These are phyloP conservation scores for Ethmia dodecea DNA, from an alignment of 2,888 invertebrate genomes.

Conservation along the genomic window DNA sequence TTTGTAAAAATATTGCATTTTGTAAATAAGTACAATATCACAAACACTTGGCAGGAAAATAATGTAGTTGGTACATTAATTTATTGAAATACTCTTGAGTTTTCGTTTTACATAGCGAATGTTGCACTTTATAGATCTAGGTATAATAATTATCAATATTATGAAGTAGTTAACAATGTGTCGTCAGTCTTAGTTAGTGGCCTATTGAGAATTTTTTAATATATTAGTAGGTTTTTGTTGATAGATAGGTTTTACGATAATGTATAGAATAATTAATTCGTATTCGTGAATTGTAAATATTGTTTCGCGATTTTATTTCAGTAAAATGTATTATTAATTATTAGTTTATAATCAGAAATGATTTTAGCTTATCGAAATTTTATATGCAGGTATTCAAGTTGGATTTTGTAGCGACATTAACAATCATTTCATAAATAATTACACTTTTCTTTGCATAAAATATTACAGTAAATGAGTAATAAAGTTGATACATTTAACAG, in stretches of 20 bases:
- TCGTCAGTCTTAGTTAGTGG: constrained; percentile 62
- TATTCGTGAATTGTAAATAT: constrained; percentile 70
- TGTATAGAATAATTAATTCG: constrained; percentile 65
- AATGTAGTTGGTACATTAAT: constrained; percentile 62
- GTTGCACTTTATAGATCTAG: constrained; percentile 71
- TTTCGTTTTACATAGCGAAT: constrained; percentile 68
- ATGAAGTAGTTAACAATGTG: constrained; percentile 56
- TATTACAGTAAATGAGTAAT: constrained; percentile 23
- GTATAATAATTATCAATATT: constrained; percentile 58
- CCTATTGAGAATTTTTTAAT: constrained; percentile 60
- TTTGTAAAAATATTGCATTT: constrained; percentile 67
- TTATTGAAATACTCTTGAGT: constrained; percentile 73
- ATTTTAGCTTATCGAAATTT: constrained; percentile 62
- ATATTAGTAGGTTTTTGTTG: constrained; percentile 62
- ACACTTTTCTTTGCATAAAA: constrained; percentile 17
- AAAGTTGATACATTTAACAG: constrained; percentile 65
- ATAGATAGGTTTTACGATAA: constrained; percentile 69
- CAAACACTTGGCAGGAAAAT: constrained; percentile 43
- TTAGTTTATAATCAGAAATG: constrained; percentile 47
- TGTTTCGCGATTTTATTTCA: constrained; percentile 66
- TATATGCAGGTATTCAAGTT: constrained; percentile 57
- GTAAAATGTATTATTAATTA: constrained; percentile 71
- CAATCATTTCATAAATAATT: constrained; percentile 32
- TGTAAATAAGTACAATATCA: constrained; percentile 71
- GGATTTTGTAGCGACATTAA: constrained; percentile 66